Evolutionary conservation across 1,140 invertebrate species (phyloP), one percentile per base, ranked within the genome.

Genomic region (Caenorhabditis latens): DNA sequence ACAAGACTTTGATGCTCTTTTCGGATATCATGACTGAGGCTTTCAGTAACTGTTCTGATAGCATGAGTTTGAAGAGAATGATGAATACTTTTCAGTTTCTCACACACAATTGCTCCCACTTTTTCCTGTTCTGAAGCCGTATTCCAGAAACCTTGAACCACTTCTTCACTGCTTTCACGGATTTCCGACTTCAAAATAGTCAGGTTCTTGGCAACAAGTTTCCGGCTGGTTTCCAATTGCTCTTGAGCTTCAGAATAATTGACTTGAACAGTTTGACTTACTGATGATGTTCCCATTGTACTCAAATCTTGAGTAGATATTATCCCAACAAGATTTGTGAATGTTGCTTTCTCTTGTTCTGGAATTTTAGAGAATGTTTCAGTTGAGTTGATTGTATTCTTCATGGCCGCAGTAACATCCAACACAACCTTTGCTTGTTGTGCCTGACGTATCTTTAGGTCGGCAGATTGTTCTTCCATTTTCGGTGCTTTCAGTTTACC

Each of bases 101-200:
- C 71, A 79, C 46, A 50, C 9, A 79, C 46, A 24, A 79, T 50
- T 21, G 71, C 71, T 50, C 82, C 57, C 0, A 61, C 55, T 61
- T 84, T 61, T 24, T 84, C 82, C 46, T 57, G 21, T 42, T 84
- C 82, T n/a, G 82, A 57, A 43, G 82, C 82, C 14, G 82, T 58
- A 24, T 24, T 84, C 82, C 82, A 84, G 57, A 84, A 84, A 42
- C 82, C 82, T 58, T 61, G 53, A 24, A 84, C 55, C 21, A 84
- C 32, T 48, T 84, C 82, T 58, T 84, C 82, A 58, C 55, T 58
- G 11, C 57, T 61, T 58, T 84, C 82, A 3, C 40, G 24, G 11
- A 61, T 43, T 42, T 84, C 82, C 8, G 82, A 42, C 58, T 57
- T 58, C 24, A 84, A 11, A 46, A 61, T 16, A 19, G 32, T 21